Evolutionary conservation across 2,888 invertebrate species (phyloP).

Genomic region (Zaprionus obscuricornis): DNA sequence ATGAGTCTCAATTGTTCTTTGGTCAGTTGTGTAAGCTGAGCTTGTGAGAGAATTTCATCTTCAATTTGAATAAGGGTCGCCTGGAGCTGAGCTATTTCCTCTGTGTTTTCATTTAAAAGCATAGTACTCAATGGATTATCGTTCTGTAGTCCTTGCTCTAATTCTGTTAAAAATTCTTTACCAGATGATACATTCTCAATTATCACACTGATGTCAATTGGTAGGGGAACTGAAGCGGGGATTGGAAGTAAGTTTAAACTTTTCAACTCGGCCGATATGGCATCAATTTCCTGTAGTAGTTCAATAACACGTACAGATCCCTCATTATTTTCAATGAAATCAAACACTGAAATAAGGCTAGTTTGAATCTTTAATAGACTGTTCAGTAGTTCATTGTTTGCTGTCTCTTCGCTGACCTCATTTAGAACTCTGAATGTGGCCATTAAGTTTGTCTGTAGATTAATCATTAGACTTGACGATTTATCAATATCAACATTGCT

Average conservation of each 20-base stretch:
- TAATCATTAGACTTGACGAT: slow-evolving; percentile 72
- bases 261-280: slow-evolving; percentile 69
- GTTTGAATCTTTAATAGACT: slow-evolving; percentile 71
- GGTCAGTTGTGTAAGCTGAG: slow-evolving; percentile 54
- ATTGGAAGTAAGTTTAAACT: slow-evolving; percentile 31
- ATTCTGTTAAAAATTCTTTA: slow-evolving; percentile 66
- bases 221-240: slow-evolving; percentile 17
- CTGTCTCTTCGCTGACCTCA: slow-evolving; percentile 71
- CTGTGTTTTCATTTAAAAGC: slow-evolving; percentile 66
- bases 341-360: slow-evolving; percentile 74
- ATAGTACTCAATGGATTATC: slow-evolving; percentile 59
- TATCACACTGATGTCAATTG: slow-evolving; percentile 56
- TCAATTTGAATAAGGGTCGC: slow-evolving; percentile 64
- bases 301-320: slow-evolving; percentile 78
- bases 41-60: slow-evolving; percentile 63
- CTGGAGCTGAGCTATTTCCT: slow-evolving; percentile 67
- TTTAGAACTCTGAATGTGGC: slow-evolving; percentile 75
- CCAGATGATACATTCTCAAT: slow-evolving; percentile 68
- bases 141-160: slow-evolving; percentile 70
- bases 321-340: slow-evolving; percentile 81
- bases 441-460: slow-evolving; percentile 79
- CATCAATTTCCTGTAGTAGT: slow-evolving; percentile 80
- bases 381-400: slow-evolving; percentile 50
- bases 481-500: slow-evolving; percentile 75
- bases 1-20: slow-evolving; percentile 62